Evolutionary conservation across 2,113 vertebrate species (phyloP).

Genomic region (Pelecanoides urinatrix): DNA sequence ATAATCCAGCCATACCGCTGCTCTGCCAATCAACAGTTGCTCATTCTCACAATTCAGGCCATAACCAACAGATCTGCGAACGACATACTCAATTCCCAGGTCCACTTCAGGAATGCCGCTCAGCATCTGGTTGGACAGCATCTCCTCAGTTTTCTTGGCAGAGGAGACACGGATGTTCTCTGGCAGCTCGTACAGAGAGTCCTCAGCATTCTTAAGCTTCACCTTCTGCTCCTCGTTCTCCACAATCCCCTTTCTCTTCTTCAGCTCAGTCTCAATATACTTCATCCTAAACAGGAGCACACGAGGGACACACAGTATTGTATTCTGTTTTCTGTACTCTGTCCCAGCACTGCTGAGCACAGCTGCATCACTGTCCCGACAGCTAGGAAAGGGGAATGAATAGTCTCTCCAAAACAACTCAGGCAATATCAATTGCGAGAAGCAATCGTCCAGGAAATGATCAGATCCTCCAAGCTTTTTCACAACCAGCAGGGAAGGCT

Average conservation of each 20-base stretch:
- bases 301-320: background rate
- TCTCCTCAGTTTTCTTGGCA: constrained; percentile 97
- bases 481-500: background rate
- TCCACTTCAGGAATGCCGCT: constrained; percentile 97
- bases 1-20: rapidly evolving
- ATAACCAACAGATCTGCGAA: background rate
- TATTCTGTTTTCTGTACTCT: background rate
- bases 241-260: constrained; percentile 93
- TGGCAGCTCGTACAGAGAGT: constrained; percentile 92
- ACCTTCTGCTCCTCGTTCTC: constrained; percentile 91
- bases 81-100: constrained; percentile 91
- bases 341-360: background rate
- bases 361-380: background rate
- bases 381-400: background rate
- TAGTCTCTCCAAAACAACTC: background rate
- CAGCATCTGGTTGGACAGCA: constrained; percentile 99
- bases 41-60: background rate
- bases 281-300: constrained; percentile 87
- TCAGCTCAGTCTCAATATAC: constrained; percentile 98
- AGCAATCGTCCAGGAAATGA: background rate
- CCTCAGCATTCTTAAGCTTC: constrained; percentile 92
- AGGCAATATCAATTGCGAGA: background rate
- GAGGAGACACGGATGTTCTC: constrained; percentile 94
- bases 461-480: background rate
- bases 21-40: background rate